phyloP scores from a whole-genome alignment of 2,113 vertebrate species.

The Catharus bicknelli region DNA sequence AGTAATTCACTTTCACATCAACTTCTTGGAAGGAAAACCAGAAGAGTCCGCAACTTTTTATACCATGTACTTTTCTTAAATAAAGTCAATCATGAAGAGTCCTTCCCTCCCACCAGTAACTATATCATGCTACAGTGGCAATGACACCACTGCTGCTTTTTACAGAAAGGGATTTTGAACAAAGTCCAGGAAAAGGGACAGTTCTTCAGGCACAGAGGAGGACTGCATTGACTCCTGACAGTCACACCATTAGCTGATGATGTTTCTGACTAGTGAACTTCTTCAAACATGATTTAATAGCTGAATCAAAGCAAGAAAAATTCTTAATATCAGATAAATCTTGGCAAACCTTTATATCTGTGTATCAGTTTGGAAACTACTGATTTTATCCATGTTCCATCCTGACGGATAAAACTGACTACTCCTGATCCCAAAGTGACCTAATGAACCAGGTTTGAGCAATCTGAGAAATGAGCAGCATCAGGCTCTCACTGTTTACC shows the following conservation, averaged over 20 bases:
- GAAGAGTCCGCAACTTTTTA: neutral
- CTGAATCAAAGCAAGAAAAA: neutral
- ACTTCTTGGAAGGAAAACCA: neutral
- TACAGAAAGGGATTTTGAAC: neutral
- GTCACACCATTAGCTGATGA: neutral
- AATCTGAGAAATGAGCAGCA: neutral
- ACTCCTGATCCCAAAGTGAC: neutral
- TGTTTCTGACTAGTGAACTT: neutral
- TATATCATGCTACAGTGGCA: neutral
- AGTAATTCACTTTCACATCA: neutral
- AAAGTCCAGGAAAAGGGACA: neutral
- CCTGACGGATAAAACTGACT: rapidly evolving
- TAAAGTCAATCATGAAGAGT: neutral
- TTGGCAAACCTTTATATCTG: neutral
- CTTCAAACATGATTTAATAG: neutral
- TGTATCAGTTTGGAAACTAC: neutral
- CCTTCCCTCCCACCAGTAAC: neutral
- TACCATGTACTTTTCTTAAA: neutral
- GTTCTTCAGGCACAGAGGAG: neutral
- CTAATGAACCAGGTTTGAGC: neutral
- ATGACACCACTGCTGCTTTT: neutral
- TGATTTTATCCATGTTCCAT: neutral
- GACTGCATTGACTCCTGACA: neutral
- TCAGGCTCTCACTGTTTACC: neutral
- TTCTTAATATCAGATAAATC: neutral